A percentile compares a stretch with the other conserved stretches of the same genome.
Conservation (phyloP, 2,888 invertebrate species). For the Pseudococcus jackbeardsleyi region DNA sequence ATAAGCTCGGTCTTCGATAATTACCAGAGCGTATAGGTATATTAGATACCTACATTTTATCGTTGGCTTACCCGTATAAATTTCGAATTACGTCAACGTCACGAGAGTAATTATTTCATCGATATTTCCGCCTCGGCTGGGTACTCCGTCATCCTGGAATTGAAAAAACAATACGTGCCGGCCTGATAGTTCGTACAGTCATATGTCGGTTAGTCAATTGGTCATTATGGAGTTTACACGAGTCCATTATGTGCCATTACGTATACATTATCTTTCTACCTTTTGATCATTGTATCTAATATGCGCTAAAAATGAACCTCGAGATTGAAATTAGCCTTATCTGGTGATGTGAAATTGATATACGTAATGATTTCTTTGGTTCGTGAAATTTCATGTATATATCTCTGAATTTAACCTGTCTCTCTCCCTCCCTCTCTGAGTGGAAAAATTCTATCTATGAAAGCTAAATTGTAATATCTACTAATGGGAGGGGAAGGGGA, state of each 20-base stretch:
- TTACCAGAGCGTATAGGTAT: background rate
- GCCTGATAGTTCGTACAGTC: background rate
- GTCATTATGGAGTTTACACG: background rate
- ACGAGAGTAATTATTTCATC: slow-evolving; percentile 10
- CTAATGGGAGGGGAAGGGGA: too few species aligned
- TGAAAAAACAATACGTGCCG: background rate
- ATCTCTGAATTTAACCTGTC: too few species aligned
- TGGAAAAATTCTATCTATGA: too few species aligned
- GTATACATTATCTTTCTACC: background rate
- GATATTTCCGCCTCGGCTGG: background rate
- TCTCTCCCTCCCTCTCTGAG: too few species aligned
- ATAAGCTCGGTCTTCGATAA: background rate
- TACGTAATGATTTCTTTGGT: too few species aligned
- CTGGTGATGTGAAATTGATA: too few species aligned
- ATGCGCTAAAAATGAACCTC: too few species aligned
- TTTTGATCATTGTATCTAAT: too few species aligned
- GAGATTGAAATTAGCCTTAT: too few species aligned
- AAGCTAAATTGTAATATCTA: too few species aligned
- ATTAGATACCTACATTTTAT: background rate
- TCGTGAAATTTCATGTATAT: too few species aligned
- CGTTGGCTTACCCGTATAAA: background rate
- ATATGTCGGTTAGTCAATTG: background rate
- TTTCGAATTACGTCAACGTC: slow-evolving; percentile 10
- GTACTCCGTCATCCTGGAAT: background rate
- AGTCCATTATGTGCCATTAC: slow-evolving; percentile 2